Conservation (phyloP, 2,113 vertebrate species). For the Zosterops lateralis region DNA sequence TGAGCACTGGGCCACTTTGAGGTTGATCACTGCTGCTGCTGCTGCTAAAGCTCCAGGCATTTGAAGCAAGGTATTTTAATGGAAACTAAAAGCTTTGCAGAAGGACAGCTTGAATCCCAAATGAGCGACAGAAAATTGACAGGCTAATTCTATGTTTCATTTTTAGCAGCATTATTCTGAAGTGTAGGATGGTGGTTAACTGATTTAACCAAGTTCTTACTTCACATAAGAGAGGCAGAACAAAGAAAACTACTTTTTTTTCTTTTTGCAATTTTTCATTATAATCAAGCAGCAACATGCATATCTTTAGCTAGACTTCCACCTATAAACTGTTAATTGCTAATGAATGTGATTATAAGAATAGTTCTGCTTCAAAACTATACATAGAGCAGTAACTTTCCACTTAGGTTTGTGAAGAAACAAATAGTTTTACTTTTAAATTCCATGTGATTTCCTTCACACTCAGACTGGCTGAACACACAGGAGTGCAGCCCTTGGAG, state of each 20-base stretch:
- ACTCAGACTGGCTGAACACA: neutral
- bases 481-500: neutral
- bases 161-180: slow-evolving; percentile 64
- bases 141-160: slow-evolving; percentile 60
- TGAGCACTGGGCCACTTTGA: neutral
- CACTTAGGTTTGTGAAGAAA: neutral
- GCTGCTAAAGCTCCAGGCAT: neutral
- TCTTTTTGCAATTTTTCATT: neutral
- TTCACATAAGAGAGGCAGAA: slow-evolving; percentile 27
- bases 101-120: slow-evolving; percentile 18
- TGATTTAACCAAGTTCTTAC: slow-evolving; percentile 32
- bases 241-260: neutral
- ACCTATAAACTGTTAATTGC: neutral
- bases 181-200: slow-evolving; percentile 53
- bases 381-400: neutral
- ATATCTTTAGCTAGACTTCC: neutral
- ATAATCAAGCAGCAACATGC: neutral
- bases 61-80: neutral
- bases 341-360: neutral
- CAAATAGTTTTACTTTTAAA: neutral
- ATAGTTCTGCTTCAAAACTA: neutral
- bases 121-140: slow-evolving; percentile 41
- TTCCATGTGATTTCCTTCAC: neutral
- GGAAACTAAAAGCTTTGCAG: slow-evolving; percentile 31
- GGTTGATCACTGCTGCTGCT: neutral